Percentiles rank a stretch among this genome's conserved stretches.
Conservation (phyloP, 2,888 invertebrate genomes). For the Ischnura elegans region DNA sequence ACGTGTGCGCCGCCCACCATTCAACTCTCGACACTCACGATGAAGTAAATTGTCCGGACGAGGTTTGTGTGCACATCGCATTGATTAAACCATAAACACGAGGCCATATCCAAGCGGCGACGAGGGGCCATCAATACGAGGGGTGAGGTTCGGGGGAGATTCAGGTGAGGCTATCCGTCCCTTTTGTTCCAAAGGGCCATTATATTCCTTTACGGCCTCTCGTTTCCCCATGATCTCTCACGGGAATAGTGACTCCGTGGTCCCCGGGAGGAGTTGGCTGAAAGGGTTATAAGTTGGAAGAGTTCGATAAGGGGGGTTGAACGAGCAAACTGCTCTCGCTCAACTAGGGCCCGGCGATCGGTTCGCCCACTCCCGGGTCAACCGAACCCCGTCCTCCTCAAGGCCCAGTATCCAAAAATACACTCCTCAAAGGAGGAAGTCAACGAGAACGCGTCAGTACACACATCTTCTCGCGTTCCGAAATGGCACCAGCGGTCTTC, state of each 20-base stretch:
- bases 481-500: too few relatives aligned
- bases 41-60: neutral
- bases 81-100: slow-evolving; percentile 27
- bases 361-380: too few relatives aligned
- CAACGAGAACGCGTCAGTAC: too few relatives aligned
- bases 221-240: slow-evolving; percentile 6
- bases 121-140: neutral
- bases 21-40: neutral
- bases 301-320: neutral
- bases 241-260: slow-evolving; percentile 3
- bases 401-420: too few relatives aligned
- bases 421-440: too few relatives aligned
- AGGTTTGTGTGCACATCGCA: slow-evolving; percentile 8
- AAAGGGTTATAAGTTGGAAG: neutral
- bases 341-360: neutral
- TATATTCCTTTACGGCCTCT: neutral
- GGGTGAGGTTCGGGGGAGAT: neutral
- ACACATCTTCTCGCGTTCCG: too few relatives aligned
- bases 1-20: neutral
- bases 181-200: neutral
- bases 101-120: neutral
- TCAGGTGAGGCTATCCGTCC: neutral
- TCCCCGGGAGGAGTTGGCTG: neutral
- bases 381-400: too few relatives aligned
- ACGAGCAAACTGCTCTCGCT: neutral